phyloP scores from a whole-genome alignment of 2,888 invertebrate genomes.

The Uloborus plumipes region DNA sequence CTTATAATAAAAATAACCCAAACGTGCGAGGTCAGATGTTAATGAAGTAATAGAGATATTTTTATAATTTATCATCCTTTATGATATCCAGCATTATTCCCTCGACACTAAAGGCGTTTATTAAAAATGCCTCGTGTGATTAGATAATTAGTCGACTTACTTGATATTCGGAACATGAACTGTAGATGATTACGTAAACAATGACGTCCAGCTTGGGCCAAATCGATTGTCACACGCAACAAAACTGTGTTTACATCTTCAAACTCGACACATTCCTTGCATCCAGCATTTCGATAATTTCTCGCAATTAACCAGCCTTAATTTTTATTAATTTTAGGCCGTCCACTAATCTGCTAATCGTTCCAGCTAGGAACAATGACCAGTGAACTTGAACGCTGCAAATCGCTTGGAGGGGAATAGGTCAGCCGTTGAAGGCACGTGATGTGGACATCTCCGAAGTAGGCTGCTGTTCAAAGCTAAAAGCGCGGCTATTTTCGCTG shows the following conservation, averaged over 20 bases:
- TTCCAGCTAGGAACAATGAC: too few relatives aligned
- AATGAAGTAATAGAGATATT: conserved; percentile 63
- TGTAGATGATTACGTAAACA: conserved; percentile 58
- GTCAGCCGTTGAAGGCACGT: too few relatives aligned
- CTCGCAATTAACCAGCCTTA: conserved; percentile 43
- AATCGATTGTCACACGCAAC: conserved; percentile 10
- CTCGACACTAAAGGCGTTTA: conserved; percentile 62
- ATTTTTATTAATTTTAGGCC: conserved; percentile 22
- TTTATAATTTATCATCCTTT: conserved; percentile 63
- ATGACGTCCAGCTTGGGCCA: conserved; percentile 49
- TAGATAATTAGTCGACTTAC: conserved; percentile 57
- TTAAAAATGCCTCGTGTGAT: conserved; percentile 59
- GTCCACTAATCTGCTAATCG: conserved; percentile 2
- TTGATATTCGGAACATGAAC: conserved; percentile 57
- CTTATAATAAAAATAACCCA: conserved; percentile 43
- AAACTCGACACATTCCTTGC: background rate
- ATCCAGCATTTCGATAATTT: conserved; percentile 27
- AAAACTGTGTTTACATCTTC: background rate
- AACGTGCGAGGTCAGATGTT: conserved; percentile 57
- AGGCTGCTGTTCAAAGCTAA: too few relatives aligned
- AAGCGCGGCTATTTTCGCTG: too few relatives aligned
- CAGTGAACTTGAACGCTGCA: too few relatives aligned
- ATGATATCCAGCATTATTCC: conserved; percentile 59
- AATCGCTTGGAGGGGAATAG: too few relatives aligned
- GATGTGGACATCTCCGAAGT: too few relatives aligned